Conservation (phyloP, 2,888 invertebrate genomes). For the Trilocha varians region DNA sequence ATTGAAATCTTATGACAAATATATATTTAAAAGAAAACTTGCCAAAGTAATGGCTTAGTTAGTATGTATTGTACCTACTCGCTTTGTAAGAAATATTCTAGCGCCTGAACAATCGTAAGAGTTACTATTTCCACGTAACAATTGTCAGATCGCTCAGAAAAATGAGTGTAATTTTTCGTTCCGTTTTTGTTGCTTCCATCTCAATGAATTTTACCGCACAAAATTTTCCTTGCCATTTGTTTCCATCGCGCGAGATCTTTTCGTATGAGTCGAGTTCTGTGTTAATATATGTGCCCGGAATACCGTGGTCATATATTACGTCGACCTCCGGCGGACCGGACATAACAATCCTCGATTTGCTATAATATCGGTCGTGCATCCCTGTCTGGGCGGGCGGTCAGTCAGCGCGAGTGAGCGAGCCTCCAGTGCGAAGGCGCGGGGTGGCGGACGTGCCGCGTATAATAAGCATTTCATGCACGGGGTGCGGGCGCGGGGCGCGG, state of each 20-base stretch:
- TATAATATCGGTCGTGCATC: conserved; percentile 69
- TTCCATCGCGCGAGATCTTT: conserved; percentile 71
- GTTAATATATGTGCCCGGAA: conserved; percentile 75
- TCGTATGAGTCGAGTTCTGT: conserved; percentile 71
- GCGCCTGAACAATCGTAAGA: conserved; percentile 1
- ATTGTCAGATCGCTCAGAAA: conserved; percentile 36
- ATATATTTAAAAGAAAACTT: too few species aligned
- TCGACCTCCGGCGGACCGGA: conserved; percentile 73
- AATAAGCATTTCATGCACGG: conserved; percentile 77
- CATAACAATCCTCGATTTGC: conserved; percentile 75
- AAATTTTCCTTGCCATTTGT: conserved; percentile 73
- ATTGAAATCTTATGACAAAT: too few species aligned
- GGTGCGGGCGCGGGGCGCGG: conserved; percentile 60
- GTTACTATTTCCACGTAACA: conserved; percentile 8
- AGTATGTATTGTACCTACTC: background rate
- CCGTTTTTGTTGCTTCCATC: conserved; percentile 50
- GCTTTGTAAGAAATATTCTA: background rate
- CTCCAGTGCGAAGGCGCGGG: conserved; percentile 47
- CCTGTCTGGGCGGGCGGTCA: conserved; percentile 43
- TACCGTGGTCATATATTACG: conserved; percentile 74
- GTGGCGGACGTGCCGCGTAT: conserved; percentile 73
- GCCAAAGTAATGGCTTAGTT: too few species aligned
- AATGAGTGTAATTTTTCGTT: conserved; percentile 50
- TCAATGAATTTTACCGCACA: conserved; percentile 61
- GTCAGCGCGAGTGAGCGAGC: conserved; percentile 47